Percentiles rank a stretch among this genome's conserved stretches.
These are phyloP conservation scores for Drosophila oshimai DNA, from an alignment of 1,140 invertebrate species.

Conservation along the genomic window DNA sequence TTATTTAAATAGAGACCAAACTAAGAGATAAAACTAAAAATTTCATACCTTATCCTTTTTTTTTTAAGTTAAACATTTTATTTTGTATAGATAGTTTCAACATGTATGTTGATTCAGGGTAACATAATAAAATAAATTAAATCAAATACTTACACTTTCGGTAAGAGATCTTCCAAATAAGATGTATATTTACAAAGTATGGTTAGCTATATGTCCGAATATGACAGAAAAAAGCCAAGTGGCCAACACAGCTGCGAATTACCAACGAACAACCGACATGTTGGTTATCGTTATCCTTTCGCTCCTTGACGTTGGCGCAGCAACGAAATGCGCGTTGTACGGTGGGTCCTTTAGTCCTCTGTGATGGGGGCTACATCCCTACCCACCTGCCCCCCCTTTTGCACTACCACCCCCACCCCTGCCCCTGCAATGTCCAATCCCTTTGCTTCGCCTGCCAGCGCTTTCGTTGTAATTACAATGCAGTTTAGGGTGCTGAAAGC, in stretches of 20 bases:
- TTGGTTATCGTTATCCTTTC: slow-evolving; percentile 77
- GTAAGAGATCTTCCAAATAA: too few species aligned
- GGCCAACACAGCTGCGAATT: slow-evolving; percentile 17
- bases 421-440: not conserved
- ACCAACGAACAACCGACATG: slow-evolving; percentile 58
- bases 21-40: too few species aligned
- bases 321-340: slow-evolving; percentile 48
- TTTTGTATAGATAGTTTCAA: too few species aligned
- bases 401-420: too few species aligned
- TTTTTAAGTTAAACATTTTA: too few species aligned
- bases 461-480: slow-evolving; percentile 76
- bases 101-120: too few species aligned
- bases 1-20: too few species aligned
- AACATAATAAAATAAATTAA: too few species aligned
- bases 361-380: not conserved
- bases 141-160: too few species aligned
- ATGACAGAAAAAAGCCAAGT: not conserved
- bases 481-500: slow-evolving; percentile 80
- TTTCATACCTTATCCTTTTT: too few species aligned
- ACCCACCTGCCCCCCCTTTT: not conserved
- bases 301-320: slow-evolving; percentile 60
- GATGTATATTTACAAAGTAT: too few species aligned
- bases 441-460: slow-evolving; percentile 4
- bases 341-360: slow-evolving; percentile 40
- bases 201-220: not conserved